A percentile compares a stretch with the other conserved stretches of the same genome.
Evolutionary conservation across 2,797 vertebrate genomes (phyloP).

Genomic region (Macropodus opercularis): DNA sequence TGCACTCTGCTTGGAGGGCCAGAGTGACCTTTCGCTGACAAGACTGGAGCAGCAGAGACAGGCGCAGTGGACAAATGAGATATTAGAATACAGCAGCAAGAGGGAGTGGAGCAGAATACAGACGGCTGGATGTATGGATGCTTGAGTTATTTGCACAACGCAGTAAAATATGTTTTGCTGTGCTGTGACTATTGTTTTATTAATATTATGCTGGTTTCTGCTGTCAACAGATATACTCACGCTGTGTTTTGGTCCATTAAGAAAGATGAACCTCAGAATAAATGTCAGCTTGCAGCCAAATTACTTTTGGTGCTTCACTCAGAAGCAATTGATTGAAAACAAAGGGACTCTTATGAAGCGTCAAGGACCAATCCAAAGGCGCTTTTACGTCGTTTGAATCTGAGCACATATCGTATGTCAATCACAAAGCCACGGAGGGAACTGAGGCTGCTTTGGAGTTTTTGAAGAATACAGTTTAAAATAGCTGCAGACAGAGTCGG

Average conservation of each 20-base stretch:
- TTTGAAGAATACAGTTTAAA: slow-evolving; percentile 33
- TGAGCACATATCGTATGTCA: slow-evolving; percentile 19
- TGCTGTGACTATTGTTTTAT: background rate
- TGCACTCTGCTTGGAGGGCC: slow-evolving; percentile 71
- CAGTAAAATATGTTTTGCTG: background rate
- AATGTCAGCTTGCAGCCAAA: slow-evolving; percentile 9
- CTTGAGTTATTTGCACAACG: background rate
- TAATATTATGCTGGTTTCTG: background rate
- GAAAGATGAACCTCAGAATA: slow-evolving; percentile 21
- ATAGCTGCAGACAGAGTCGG: slow-evolving; percentile 26
- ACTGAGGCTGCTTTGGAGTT: slow-evolving; percentile 21
- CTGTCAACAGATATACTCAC: background rate
- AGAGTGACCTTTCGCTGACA: slow-evolving; percentile 83
- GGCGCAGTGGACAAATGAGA: slow-evolving; percentile 80
- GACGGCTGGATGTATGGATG: slow-evolving; percentile 18
- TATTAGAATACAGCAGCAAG: slow-evolving; percentile 68
- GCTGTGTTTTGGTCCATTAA: background rate
- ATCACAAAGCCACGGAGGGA: slow-evolving; percentile 20
- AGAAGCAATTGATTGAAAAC: slow-evolving; percentile 10
- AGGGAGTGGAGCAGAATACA: slow-evolving; percentile 53
- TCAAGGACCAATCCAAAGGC: slow-evolving; percentile 15
- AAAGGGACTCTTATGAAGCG: slow-evolving; percentile 3
- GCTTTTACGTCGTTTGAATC: slow-evolving; percentile 19
- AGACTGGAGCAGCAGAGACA: slow-evolving; percentile 71
- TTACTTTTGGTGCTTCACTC: slow-evolving; percentile 22